Conservation (phyloP, 2,888 invertebrate genomes). For the Dinocampus coccinellae region DNA sequence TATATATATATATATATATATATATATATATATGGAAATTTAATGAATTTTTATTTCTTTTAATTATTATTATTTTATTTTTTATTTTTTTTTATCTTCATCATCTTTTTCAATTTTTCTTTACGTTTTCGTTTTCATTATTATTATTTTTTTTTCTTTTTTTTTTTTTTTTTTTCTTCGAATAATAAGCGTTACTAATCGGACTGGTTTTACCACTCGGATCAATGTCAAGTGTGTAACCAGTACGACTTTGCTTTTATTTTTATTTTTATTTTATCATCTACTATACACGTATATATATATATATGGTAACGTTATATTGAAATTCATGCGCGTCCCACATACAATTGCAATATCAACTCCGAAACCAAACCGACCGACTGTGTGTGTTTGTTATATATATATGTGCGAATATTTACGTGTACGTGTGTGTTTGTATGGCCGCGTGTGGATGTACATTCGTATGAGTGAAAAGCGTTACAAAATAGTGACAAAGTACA, state of each 20-base stretch:
- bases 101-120: too few relatives aligned
- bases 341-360: slow-evolving; percentile 1
- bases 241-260: neutral
- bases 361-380: neutral
- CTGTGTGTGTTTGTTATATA: too few relatives aligned
- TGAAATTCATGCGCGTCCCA: slow-evolving; percentile 18
- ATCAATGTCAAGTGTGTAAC: slow-evolving; percentile 29
- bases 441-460: too few relatives aligned
- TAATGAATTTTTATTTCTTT: slow-evolving; percentile 1
- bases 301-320: neutral
- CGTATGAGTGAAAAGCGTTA: slow-evolving; percentile 46
- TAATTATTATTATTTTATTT: too few relatives aligned
- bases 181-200: slow-evolving; percentile 20
- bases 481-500: slow-evolving; percentile 43
- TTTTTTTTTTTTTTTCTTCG: too few relatives aligned
- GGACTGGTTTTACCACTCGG: slow-evolving; percentile 32
- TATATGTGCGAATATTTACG: too few relatives aligned
- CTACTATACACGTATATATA: slow-evolving; percentile 11
- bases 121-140: too few relatives aligned
- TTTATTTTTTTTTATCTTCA: too few relatives aligned
- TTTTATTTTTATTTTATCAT: slow-evolving; percentile 10
- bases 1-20: slow-evolving; percentile 1
- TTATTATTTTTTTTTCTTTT: too few relatives aligned
- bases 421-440: too few relatives aligned
- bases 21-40: neutral